Percentiles rank a stretch among this genome's conserved stretches.
phyloP scores from a whole-genome alignment of 1,140 invertebrate genomes.

The Stegodyphus dumicola region DNA sequence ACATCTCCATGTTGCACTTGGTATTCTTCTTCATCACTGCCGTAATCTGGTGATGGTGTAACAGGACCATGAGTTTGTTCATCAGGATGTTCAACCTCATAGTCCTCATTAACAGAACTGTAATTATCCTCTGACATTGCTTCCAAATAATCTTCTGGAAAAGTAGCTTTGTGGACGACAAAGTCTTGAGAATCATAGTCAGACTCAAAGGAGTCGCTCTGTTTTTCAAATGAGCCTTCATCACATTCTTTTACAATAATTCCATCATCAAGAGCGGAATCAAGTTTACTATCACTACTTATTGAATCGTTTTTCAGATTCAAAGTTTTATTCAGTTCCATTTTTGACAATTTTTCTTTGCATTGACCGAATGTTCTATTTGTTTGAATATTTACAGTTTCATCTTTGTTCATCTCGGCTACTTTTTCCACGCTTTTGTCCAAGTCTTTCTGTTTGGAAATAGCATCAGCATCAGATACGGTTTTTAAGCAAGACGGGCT shows the following conservation, averaged over 20 bases:
- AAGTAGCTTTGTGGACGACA: conserved; percentile 56
- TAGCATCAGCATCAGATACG: background rate
- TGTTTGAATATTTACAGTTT: background rate
- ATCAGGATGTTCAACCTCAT: conserved; percentile 37
- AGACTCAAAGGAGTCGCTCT: conserved; percentile 23
- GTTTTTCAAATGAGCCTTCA: conserved; percentile 22
- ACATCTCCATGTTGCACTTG: conserved; percentile 43
- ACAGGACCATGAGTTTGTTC: conserved; percentile 21
- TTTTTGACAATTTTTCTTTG: conserved; percentile 32
- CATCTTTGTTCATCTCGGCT: background rate
- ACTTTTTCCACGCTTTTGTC: background rate
- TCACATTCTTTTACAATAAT: background rate
- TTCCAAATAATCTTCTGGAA: conserved; percentile 52
- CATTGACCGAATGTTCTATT: conserved; percentile 44
- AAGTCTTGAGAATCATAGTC: conserved; percentile 62
- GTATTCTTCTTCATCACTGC: conserved; percentile 57
- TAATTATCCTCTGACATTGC: conserved; percentile 51
- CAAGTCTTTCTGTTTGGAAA: background rate
- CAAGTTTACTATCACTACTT: background rate
- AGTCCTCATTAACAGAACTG: conserved; percentile 52
- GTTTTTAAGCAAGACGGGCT: conserved; percentile 17
- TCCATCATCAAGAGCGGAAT: background rate
- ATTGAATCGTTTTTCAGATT: too few relatives aligned
- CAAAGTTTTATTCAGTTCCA: conserved; percentile 6
- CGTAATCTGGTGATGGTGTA: conserved; percentile 62